phyloP scores from a whole-genome alignment of 2,888 invertebrate species.

The Rhabditophanes sp. region DNA sequence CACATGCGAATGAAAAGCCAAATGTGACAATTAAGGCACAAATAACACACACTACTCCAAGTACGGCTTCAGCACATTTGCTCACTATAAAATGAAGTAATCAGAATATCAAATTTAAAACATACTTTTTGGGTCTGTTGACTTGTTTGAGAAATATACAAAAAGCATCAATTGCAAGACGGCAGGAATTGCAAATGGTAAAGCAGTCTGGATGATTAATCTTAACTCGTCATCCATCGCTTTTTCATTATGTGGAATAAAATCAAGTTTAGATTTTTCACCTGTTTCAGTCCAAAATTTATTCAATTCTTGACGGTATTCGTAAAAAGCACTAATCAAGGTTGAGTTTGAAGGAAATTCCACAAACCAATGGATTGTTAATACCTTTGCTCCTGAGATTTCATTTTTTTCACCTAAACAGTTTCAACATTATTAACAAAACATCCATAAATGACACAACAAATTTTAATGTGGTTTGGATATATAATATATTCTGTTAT shows the following conservation, averaged over 20 bases:
- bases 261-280: conserved; percentile 27
- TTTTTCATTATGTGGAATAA: conserved; percentile 42
- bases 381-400: conserved; percentile 38
- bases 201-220: conserved; percentile 37
- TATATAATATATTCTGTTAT: no score
- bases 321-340: conserved; percentile 24
- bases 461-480: no score
- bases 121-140: conserved; percentile 22
- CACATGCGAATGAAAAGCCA: conserved; percentile 35
- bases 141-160: conserved; percentile 34
- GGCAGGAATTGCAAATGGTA: conserved; percentile 40
- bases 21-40: conserved; percentile 36
- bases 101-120: not conserved
- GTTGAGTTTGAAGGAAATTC: conserved; percentile 26
- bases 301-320: conserved; percentile 28
- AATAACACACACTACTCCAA: conserved; percentile 38
- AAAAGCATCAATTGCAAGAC: conserved; percentile 35
- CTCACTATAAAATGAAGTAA: conserved; percentile 6
- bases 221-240: conserved; percentile 43
- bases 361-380: conserved; percentile 41
- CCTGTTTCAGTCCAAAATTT: conserved; percentile 32
- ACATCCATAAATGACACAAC: no score
- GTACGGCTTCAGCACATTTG: conserved; percentile 40
- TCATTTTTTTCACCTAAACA: conserved; percentile 42
- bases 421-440: no score